Base-by-base conservation (phyloP, 2,888 invertebrate genomes). In the Ophion ventricosus region DNA sequence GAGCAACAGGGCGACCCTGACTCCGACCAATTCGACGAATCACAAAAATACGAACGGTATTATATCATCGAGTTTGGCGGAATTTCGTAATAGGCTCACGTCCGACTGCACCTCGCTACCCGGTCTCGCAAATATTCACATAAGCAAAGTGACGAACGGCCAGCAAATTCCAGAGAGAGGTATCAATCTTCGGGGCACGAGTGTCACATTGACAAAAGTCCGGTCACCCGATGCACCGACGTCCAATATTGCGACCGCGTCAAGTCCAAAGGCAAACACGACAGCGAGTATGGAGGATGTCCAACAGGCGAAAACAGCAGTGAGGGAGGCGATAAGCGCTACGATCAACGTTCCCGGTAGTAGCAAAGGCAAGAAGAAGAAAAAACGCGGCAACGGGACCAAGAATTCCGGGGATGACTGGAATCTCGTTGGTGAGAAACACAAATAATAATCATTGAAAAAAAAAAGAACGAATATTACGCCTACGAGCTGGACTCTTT, bases 401-500 rank as follows among this genome's bases (percentile, higher is more conserved):
- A 91, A 92, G 80, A 90, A 91, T 73, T 88, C 90, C 88, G 93
- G 93, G 78, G 93, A 93, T 90, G 93, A 93, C 92, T 93, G 93
- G 93, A 93, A 92, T 89, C 92, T 93, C 91, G 93, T 93, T 93
- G 93, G 93, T 93, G 92, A 93, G 93, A 92, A 91, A 90, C 88
- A 90, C 88, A 89, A 89, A 90, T 88, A 88, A 90, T 88, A 87
- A 80, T 82, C 83, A 84, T 82, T 77, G 64, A 76, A 75, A 14
- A 80, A 76, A 76, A 43, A 61, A 76, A 67, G 66, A 83, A 84
- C 57, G 66, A 77, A 83, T 63, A 82, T 81, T 83, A 78, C 76
- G 20, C 69, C 57, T 81, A 82, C 82, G 43, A 64, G 77, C 57
- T 72, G 49, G 80, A 63, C 74, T 69, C 77, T 73, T 80, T 70